Base-by-base conservation (phyloP, 2,113 vertebrate species). In the Cinclus cinclus region DNA sequence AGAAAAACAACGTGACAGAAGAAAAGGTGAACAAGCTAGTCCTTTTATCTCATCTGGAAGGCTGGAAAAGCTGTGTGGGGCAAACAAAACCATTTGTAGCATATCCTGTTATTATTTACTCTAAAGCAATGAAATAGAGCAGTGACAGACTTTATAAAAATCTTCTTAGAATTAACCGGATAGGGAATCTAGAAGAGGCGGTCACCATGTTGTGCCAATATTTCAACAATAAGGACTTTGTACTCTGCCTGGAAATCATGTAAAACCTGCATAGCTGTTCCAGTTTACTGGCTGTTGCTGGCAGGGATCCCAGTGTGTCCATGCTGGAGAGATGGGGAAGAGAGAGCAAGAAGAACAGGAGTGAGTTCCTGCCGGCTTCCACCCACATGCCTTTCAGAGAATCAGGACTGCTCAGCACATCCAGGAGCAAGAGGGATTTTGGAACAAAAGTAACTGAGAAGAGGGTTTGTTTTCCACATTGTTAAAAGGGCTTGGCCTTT, bases 151-250 rank as follows among this genome's bases (percentile, higher is more conserved):
- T 52, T 73, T 13, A 18, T 11, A 25, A 3, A 58, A 11, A 55
- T 64, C 35, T 67, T 37, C 46, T 14, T 9, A 37, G 56, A 70
- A 52, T 74, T 70, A 95, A 70, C 24, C 4, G 7, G 11, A 6
- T 6, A 19, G 33, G 41, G n/a, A 53, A 53, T 25, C 13, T 12
- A 62, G 46, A 22, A 55, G 64, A 75, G 63, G 35, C 62, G 27
- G 58, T 25, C 65, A 42, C 52, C 16, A 2, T 11, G 17, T 9
- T 28, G 11, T 77, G 55, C 31, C 74, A 44, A n/a, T 68, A 37
- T 52, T 94, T 82, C 31, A 62, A 82, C 74, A 88, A 42, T 23
- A 33, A 83, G 68, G 60, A 89, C 94, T 96, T 96, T 95, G 88
- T 94, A 25, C 88, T 95, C 37, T 3, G 60, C 39, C 73, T 63